phyloP scores from a whole-genome alignment of 2,888 invertebrate genomes.

The Aphodius sticticus region DNA sequence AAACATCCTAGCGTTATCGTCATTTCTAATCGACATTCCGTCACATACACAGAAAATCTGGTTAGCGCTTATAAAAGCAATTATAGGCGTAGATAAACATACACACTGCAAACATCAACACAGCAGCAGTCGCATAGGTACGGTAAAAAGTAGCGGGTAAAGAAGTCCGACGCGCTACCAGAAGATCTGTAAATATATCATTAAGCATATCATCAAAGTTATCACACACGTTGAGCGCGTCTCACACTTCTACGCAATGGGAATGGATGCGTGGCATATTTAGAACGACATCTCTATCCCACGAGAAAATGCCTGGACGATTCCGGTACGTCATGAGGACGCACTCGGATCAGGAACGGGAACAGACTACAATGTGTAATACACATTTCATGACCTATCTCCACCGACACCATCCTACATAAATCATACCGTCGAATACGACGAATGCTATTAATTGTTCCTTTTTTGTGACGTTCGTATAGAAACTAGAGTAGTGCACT shows the following conservation, averaged over 20 bases:
- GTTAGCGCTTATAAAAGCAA: slow-evolving; percentile 4
- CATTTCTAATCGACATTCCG: slow-evolving; percentile 4
- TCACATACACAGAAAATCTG: slow-evolving; percentile 4
- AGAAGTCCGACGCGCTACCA: neutral
- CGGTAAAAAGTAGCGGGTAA: neutral
- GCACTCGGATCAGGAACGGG: neutral
- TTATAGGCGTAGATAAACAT: neutral
- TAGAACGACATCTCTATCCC: slow-evolving; percentile 16
- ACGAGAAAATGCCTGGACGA: slow-evolving; percentile 11
- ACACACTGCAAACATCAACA: neutral
- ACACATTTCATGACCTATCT: slow-evolving; percentile 39
- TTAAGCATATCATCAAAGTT: slow-evolving; percentile 6
- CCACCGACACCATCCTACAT: slow-evolving; percentile 30
- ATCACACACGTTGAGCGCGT: slow-evolving; percentile 35
- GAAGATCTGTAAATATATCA: slow-evolving; percentile 4
- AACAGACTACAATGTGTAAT: slow-evolving; percentile 33
- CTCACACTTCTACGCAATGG: slow-evolving; percentile 23
- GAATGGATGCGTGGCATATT: slow-evolving; percentile 16
- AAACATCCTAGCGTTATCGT: slow-evolving; percentile 4
- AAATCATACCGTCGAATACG: slow-evolving; percentile 29
- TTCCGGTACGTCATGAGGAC: slow-evolving; percentile 22
- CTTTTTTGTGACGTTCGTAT: neutral
- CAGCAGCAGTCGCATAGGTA: neutral
- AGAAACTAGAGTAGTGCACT: neutral
- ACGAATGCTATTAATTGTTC: slow-evolving; percentile 22